These are phyloP conservation scores for Nomada lathburiana DNA, from an alignment of 2,888 invertebrate genomes.

Conservation along the genomic window DNA sequence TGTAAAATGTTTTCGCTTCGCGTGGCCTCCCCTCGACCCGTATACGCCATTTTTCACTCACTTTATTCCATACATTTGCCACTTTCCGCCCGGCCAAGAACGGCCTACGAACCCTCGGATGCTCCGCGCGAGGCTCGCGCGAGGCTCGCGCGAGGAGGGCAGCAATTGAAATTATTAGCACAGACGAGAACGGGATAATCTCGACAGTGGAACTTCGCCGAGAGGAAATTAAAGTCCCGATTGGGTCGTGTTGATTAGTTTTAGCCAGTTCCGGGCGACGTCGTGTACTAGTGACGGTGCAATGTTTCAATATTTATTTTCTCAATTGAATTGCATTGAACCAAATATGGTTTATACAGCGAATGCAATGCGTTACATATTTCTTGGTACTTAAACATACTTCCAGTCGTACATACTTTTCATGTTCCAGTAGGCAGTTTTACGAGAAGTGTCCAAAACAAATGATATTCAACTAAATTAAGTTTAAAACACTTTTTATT, in stretches of 20 bases:
- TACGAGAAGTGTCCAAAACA: too few relatives aligned
- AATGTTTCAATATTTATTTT: too few relatives aligned
- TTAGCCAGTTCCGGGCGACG: not conserved
- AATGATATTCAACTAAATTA: too few relatives aligned
- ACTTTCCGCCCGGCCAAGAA: slow-evolving; percentile 19
- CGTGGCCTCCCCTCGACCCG: slow-evolving; percentile 29
- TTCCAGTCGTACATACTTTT: too few relatives aligned
- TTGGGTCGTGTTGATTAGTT: not conserved
- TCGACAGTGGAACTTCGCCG: not conserved
- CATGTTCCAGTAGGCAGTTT: too few relatives aligned
- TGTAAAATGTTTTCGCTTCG: slow-evolving; percentile 53
- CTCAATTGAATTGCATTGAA: too few relatives aligned
- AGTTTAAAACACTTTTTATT: too few relatives aligned
- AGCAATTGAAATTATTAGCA: slow-evolving; percentile 20
- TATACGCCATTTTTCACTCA: slow-evolving; percentile 33
- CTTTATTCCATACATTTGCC: slow-evolving; percentile 26
- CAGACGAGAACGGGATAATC: not conserved
- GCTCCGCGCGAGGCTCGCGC: not conserved
- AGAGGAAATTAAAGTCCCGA: not conserved
- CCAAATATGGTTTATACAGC: too few relatives aligned
- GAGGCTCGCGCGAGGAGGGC: too few relatives aligned
- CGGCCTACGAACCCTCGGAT: not conserved
- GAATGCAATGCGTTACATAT: too few relatives aligned
- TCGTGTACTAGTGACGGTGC: not conserved
- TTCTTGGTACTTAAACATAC: too few relatives aligned